Evolutionary conservation across 2,113 vertebrate species (phyloP).

Genomic region (Eudyptes chrysolophus): DNA sequence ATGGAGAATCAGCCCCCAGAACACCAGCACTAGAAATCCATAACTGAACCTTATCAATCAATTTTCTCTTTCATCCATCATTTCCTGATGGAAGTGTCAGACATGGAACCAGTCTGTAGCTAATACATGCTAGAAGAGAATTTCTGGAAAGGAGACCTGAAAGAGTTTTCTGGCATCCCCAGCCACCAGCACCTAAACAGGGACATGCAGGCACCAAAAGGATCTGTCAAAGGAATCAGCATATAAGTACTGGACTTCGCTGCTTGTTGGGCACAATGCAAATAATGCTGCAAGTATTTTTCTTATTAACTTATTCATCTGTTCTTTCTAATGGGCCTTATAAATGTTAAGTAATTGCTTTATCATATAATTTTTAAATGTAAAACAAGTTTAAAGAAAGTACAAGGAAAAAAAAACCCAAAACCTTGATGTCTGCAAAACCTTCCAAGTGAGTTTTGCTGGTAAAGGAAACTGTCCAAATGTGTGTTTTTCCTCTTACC

Average conservation of each 20-base stretch:
- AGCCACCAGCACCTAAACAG: neutral
- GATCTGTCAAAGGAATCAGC: neutral
- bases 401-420: neutral
- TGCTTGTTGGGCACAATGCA: neutral
- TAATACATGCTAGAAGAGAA: neutral
- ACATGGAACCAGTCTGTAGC: neutral
- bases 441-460: neutral
- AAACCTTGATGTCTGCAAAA: neutral
- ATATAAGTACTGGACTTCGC: fast-evolving
- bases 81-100: neutral
- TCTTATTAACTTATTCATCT: neutral
- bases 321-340: neutral
- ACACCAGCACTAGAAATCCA: neutral
- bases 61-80: neutral
- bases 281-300: neutral
- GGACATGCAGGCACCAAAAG: neutral
- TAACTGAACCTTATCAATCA: neutral
- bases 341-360: neutral
- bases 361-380: neutral
- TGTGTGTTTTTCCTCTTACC: neutral
- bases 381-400: neutral
- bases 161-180: neutral
- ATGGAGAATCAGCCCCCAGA: neutral
- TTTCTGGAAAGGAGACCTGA: neutral
- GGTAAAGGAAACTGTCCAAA: neutral